Conservation (phyloP, 2,113 vertebrate species). For the Phasianus colchicus region DNA sequence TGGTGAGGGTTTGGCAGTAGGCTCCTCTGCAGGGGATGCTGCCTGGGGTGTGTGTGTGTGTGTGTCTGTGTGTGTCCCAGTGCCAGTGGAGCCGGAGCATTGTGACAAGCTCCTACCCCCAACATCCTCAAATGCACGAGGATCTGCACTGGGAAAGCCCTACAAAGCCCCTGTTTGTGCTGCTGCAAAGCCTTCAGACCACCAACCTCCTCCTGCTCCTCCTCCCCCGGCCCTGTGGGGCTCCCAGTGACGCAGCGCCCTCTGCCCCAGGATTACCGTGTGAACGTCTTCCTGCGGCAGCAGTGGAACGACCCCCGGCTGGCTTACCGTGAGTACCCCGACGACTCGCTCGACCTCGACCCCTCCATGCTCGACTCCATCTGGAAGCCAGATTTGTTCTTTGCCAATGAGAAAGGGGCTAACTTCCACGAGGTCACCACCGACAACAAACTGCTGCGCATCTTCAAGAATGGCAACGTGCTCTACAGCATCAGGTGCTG, state of each 20-base stretch:
- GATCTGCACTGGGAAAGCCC: background rate
- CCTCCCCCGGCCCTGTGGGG: accelerated
- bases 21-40: background rate
- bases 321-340: constrained; percentile 91
- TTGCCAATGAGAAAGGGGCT: constrained; percentile 94
- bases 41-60: accelerated
- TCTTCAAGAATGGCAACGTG: constrained; percentile 94
- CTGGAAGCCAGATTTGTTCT: constrained; percentile 96
- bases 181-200: constrained; percentile 3
- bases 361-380: constrained; percentile 95
- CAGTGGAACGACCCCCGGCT: constrained; percentile 94
- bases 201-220: background rate
- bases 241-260: accelerated
- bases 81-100: background rate
- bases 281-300: constrained; percentile 92
- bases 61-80: accelerated
- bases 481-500: constrained; percentile 93
- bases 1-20: constrained; percentile 78
- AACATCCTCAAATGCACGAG: background rate
- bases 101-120: accelerated
- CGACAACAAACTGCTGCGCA: constrained; percentile 92
- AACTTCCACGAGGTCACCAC: constrained; percentile 95
- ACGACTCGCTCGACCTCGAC: constrained; percentile 90
- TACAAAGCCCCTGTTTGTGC: background rate
- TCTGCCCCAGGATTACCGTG: constrained; percentile 86